A percentile compares a stretch with the other conserved stretches of the same genome.
Evolutionary conservation across 2,113 vertebrate species (phyloP).

Genomic region (Uria aalge): DNA sequence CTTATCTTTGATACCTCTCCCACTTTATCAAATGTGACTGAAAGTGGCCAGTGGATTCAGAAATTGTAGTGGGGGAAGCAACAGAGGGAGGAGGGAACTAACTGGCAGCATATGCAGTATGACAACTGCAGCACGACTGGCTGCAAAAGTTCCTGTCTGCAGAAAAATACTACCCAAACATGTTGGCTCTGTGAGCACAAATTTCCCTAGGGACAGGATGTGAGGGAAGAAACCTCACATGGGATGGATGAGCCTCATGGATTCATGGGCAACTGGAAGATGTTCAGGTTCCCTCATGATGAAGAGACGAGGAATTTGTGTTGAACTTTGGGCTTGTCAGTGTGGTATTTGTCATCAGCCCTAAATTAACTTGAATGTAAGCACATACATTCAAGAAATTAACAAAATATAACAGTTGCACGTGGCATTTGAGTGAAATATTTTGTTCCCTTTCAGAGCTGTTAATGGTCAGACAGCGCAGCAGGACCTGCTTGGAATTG

Average conservation of each 20-base stretch:
- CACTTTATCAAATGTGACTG: not conserved
- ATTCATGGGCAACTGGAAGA: not conserved
- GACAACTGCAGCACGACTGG: fast-evolving
- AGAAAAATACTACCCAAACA: not conserved
- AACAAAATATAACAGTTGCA: not conserved
- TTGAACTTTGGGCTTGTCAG: not conserved
- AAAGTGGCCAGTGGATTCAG: not conserved
- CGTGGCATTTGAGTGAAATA: not conserved
- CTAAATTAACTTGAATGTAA: not conserved
- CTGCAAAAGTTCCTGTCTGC: not conserved
- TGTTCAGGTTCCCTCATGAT: not conserved
- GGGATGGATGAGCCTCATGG: not conserved
- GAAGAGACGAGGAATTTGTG: not conserved
- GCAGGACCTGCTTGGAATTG: not conserved
- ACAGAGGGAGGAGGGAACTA: not conserved
- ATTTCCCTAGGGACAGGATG: not conserved
- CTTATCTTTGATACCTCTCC: not conserved
- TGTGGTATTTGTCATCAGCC: not conserved
- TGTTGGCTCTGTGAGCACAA: not conserved
- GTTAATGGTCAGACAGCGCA: not conserved
- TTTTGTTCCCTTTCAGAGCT: not conserved
- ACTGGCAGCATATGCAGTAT: not conserved
- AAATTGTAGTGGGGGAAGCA: not conserved
- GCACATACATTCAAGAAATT: not conserved
- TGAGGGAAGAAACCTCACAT: not conserved